These are phyloP conservation scores for Orthonevra nobilis DNA, from an alignment of 2,888 invertebrate genomes.

Conservation along the genomic window DNA sequence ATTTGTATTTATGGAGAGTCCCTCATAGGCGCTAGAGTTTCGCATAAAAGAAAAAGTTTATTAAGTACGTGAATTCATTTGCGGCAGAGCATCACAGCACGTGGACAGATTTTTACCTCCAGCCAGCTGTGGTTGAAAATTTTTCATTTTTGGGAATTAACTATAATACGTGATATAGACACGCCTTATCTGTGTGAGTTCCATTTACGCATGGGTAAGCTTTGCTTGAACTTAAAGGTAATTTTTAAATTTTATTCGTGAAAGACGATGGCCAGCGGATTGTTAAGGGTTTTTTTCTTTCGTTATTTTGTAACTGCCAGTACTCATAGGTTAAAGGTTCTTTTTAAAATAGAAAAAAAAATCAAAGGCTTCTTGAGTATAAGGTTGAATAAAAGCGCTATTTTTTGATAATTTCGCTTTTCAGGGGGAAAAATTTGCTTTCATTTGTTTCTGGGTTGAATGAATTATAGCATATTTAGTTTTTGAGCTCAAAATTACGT, in stretches of 20 bases:
- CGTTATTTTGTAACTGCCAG: too few relatives aligned
- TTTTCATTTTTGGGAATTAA: slow-evolving; percentile 3
- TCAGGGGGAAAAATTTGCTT: too few relatives aligned
- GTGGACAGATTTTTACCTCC: slow-evolving; percentile 21
- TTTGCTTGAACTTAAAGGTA: background rate
- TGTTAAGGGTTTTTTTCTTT: too few relatives aligned
- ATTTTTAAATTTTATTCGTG: background rate
- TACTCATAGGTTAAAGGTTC: too few relatives aligned
- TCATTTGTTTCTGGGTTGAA: too few relatives aligned
- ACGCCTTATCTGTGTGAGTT: background rate
- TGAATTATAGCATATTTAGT: too few relatives aligned
- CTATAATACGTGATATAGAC: background rate
- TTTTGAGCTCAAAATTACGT: too few relatives aligned
- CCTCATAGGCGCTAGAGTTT: slow-evolving; percentile 21
- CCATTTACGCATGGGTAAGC: background rate
- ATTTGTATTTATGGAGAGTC: slow-evolving; percentile 12
- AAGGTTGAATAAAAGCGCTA: too few relatives aligned
- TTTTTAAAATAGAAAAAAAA: too few relatives aligned
- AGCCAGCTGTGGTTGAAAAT: slow-evolving; percentile 5
- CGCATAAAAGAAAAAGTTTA: slow-evolving; percentile 41
- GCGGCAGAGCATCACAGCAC: slow-evolving; percentile 31
- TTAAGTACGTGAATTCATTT: slow-evolving; percentile 52
- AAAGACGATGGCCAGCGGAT: too few relatives aligned
- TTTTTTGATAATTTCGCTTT: too few relatives aligned
- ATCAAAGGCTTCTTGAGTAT: too few relatives aligned